Conservation (phyloP, 2,888 invertebrate genomes). For the Eupithecia vulgata region DNA sequence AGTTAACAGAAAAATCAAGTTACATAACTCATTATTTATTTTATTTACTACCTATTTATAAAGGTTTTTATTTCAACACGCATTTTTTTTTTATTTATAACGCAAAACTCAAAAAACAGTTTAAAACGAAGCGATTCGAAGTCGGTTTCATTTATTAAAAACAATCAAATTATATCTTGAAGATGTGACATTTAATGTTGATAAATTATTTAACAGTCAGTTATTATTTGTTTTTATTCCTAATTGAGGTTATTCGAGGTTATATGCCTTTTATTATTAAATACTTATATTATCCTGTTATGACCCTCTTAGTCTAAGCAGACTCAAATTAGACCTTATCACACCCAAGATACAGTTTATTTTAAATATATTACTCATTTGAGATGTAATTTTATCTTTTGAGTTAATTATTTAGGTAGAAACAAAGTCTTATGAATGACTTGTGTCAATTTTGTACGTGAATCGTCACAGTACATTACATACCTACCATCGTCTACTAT, state of each 20-base stretch:
- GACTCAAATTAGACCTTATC: background rate
- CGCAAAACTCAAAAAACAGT: no score
- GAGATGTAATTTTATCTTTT: background rate
- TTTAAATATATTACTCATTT: constrained; percentile 3
- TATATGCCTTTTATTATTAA: background rate
- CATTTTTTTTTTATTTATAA: no score
- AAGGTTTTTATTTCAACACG: no score
- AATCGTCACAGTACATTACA: background rate
- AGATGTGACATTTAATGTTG: no score
- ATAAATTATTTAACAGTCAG: background rate
- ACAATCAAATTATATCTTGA: no score
- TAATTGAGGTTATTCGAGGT: background rate
- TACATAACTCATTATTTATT: no score
- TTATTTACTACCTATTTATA: no score
- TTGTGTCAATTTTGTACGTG: background rate
- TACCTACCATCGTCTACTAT: background rate
- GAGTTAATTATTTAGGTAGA: background rate
- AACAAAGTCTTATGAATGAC: background rate
- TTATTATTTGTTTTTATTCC: background rate
- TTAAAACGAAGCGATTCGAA: no score
- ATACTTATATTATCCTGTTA: background rate
- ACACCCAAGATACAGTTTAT: background rate
- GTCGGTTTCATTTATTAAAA: no score
- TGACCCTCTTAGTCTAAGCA: background rate
- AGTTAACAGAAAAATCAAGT: no score